Evolutionary conservation across 2,888 invertebrate species (phyloP).

Genomic region (Lithodes maja): DNA sequence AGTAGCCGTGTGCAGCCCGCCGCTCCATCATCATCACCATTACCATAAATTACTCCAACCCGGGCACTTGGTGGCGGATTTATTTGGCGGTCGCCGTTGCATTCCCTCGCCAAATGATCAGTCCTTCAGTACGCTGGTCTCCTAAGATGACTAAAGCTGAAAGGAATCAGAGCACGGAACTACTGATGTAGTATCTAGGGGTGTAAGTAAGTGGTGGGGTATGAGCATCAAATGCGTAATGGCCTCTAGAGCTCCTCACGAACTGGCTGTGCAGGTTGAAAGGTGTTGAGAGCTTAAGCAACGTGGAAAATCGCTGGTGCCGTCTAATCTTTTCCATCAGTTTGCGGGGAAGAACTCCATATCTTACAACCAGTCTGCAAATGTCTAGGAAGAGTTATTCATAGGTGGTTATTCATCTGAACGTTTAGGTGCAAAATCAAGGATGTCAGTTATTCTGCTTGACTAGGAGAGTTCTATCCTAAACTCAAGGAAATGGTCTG

Average conservation of each 20-base stretch:
- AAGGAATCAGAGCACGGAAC: too few species aligned
- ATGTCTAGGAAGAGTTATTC: background rate
- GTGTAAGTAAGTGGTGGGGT: too few species aligned
- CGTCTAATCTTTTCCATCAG: background rate
- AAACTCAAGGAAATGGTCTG: too few species aligned
- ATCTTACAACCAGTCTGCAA: background rate
- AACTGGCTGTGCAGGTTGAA: background rate
- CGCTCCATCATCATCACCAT: conserved; percentile 66
- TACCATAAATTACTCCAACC: conserved; percentile 61
- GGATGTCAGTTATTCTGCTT: too few species aligned
- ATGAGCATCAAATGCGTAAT: background rate
- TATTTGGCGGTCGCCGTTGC: conserved; percentile 46
- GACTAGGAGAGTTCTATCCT: too few species aligned
- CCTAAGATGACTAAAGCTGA: too few species aligned
- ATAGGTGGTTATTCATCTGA: too few species aligned
- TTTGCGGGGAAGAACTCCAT: background rate
- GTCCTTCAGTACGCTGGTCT: background rate
- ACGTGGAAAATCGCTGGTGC: background rate
- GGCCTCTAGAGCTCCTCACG: background rate
- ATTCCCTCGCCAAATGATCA: background rate
- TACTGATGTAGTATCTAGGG: too few species aligned
- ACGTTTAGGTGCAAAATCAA: too few species aligned
- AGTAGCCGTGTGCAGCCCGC: conserved; percentile 59
- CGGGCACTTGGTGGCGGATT: conserved; percentile 47
- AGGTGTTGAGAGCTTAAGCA: background rate